Evolutionary conservation across 2,888 invertebrate genomes (phyloP).

Genomic region (Sussaba pulchella): DNA sequence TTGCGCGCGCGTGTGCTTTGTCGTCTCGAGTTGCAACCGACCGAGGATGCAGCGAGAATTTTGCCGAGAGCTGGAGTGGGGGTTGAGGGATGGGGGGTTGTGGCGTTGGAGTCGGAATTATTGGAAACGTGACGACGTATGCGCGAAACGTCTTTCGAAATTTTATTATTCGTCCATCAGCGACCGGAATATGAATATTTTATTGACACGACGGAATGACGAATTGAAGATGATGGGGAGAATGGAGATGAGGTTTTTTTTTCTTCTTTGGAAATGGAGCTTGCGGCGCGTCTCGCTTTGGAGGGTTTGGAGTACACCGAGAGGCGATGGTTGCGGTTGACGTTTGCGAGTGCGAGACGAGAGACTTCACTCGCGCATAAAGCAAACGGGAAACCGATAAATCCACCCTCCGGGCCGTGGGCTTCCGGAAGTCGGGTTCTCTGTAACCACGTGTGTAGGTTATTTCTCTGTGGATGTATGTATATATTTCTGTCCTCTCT

Average conservation of each 20-base stretch:
- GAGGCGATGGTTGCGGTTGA: conserved; percentile 51
- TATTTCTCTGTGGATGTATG: conserved; percentile 9
- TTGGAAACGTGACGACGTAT: too few relatives aligned
- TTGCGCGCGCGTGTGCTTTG: too few relatives aligned
- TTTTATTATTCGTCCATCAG: conserved; percentile 56
- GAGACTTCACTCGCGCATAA: conserved; percentile 59
- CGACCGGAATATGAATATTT: conserved; percentile 73
- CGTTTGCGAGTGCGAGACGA: conserved; percentile 36
- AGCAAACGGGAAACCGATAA: conserved; percentile 69
- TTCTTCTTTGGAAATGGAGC: too few relatives aligned
- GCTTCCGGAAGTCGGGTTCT: conserved; percentile 61
- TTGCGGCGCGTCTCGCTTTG: conserved; percentile 42
- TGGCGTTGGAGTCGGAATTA: too few relatives aligned
- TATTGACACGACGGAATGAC: conserved; percentile 64
- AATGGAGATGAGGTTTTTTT: conserved; percentile 25
- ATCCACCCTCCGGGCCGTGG: conserved; percentile 63
- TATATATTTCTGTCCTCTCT: neutral
- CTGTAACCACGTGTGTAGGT: too few relatives aligned
- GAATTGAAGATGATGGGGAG: conserved; percentile 20
- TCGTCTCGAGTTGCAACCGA: too few relatives aligned
- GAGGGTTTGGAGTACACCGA: conserved; percentile 42
- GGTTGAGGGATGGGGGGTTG: too few relatives aligned
- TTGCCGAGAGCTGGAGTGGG: too few relatives aligned
- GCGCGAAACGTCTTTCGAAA: conserved; percentile 33
- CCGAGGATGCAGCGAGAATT: too few relatives aligned